Conservation (phyloP, 2,888 invertebrate species). For the Cephus spinipes region DNA sequence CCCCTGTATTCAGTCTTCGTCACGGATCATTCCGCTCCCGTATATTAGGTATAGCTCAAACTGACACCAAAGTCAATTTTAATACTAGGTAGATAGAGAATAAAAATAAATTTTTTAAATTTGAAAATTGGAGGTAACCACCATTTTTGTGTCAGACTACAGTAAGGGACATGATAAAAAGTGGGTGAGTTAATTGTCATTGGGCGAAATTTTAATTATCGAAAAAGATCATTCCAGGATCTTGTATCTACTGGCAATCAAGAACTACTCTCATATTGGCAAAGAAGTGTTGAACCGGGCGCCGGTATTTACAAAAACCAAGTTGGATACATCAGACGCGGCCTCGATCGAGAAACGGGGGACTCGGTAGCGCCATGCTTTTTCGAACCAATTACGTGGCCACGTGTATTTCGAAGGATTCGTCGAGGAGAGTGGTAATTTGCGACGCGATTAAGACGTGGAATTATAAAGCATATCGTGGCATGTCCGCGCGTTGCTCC, state of each 20-base stretch:
- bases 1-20: slow-evolving; percentile 25
- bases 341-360: not conserved
- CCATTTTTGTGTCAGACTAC: not conserved
- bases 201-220: not conserved
- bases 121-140: too few relatives aligned
- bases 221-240: not conserved
- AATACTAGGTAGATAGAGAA: too few relatives aligned
- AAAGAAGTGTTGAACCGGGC: not conserved
- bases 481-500: slow-evolving; percentile 26
- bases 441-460: slow-evolving; percentile 55
- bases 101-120: too few relatives aligned
- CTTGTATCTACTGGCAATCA: not conserved
- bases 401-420: not conserved
- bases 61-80: too few relatives aligned
- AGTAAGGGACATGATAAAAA: not conserved
- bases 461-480: slow-evolving; percentile 48
- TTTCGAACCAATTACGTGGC: slow-evolving; percentile 1
- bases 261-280: not conserved
- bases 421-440: slow-evolving; percentile 50
- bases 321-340: not conserved
- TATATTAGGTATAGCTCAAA: not conserved
- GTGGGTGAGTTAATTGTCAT: not conserved
- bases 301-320: not conserved
- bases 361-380: not conserved
- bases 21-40: not conserved